phyloP scores from a whole-genome alignment of 2,113 vertebrate genomes.

The Istiophorus platypterus region DNA sequence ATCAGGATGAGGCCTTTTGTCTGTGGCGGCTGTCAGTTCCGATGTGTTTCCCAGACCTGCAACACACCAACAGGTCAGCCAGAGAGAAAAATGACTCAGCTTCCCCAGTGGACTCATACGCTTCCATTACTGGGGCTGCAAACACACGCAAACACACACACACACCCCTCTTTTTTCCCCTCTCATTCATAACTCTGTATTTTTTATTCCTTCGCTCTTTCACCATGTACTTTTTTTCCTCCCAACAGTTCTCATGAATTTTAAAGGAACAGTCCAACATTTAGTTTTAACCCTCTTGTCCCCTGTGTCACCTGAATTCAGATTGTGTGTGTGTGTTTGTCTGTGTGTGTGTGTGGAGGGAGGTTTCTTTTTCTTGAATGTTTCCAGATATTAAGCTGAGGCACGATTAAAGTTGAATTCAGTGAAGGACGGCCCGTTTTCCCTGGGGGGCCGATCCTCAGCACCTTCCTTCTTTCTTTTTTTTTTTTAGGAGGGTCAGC shows the following conservation, averaged over 20 bases:
- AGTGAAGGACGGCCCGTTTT: no score
- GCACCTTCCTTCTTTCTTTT: no score
- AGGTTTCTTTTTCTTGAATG: no score
- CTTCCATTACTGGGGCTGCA: slow-evolving; percentile 26
- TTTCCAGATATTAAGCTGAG: no score
- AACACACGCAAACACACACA: slow-evolving; percentile 21
- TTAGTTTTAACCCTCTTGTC: not conserved
- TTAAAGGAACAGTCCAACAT: slow-evolving; percentile 19
- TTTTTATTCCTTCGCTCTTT: not conserved
- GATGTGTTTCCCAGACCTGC: slow-evolving; percentile 70
- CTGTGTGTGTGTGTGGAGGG: no score
- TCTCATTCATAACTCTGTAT: slow-evolving; percentile 34
- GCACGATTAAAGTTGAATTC: no score
- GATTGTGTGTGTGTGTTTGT: no score
- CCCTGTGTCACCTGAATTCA: not conserved
- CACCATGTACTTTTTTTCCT: no score
- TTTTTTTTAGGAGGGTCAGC: no score
- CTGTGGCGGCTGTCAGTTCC: slow-evolving; percentile 47
- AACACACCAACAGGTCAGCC: slow-evolving; percentile 52
- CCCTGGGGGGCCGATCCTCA: no score
- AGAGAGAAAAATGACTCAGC: slow-evolving; percentile 68
- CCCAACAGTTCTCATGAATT: slow-evolving; percentile 1
- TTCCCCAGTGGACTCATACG: slow-evolving; percentile 49
- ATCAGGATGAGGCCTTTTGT: slow-evolving; percentile 49
- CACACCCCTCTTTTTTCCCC: not conserved